These are phyloP conservation scores for Abramis brama DNA, from an alignment of 2,113 vertebrate genomes.

Conservation along the genomic window DNA sequence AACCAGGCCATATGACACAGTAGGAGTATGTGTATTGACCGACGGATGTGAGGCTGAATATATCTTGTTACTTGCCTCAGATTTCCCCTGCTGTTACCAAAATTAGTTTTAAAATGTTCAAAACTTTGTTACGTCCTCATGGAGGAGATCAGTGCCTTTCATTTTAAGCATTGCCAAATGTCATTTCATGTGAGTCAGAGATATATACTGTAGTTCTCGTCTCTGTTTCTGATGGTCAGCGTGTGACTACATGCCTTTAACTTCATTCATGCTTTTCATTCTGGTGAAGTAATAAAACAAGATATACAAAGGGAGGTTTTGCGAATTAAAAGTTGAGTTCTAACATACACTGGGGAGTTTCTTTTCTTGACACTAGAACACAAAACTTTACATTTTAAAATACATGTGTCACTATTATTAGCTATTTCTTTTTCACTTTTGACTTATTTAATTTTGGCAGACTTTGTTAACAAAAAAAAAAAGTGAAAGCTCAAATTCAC, in stretches of 20 bases:
- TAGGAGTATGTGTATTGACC: neutral
- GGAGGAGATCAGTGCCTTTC: neutral
- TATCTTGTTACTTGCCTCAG: neutral
- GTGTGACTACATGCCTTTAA: constrained; percentile 13
- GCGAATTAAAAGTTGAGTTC: neutral
- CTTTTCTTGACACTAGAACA: neutral
- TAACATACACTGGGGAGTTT: neutral
- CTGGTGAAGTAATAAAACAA: neutral
- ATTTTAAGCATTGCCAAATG: neutral
- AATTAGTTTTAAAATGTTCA: neutral
- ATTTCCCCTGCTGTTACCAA: neutral
- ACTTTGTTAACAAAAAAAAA: neutral
- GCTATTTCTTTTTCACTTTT: neutral
- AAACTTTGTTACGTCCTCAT: neutral
- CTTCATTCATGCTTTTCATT: neutral
- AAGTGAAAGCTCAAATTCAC: neutral
- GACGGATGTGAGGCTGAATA: neutral
- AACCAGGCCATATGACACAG: neutral
- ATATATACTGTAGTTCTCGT: neutral
- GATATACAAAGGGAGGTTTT: neutral
- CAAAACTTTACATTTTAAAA: neutral
- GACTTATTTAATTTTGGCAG: neutral
- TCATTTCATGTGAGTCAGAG: neutral
- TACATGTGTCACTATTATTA: neutral
- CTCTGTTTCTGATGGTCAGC: neutral